These are phyloP conservation scores for Nineta flava DNA, from an alignment of 2,888 invertebrate species.

Conservation along the genomic window DNA sequence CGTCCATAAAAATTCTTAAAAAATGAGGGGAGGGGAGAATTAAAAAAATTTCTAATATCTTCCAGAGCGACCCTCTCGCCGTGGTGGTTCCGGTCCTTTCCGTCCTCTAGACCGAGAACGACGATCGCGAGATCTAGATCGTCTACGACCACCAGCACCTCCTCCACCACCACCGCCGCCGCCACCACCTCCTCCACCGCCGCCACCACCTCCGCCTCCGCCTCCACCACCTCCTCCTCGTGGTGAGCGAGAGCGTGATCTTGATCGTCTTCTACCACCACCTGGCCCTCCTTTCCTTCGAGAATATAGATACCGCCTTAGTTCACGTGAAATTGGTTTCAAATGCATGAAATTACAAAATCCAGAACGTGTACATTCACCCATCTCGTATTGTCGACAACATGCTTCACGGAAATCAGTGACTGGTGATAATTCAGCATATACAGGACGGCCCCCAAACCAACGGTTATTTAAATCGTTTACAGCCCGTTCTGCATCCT, in stretches of 20 bases:
- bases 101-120: constrained; percentile 5
- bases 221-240: constrained; percentile 26
- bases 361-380: constrained; percentile 95
- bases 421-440: constrained; percentile 96
- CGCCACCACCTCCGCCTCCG: constrained; percentile 26
- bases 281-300: constrained; percentile 40
- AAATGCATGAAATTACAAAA: constrained; percentile 99
- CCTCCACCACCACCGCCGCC: constrained; percentile 32
- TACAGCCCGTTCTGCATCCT: constrained; percentile 96
- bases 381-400: constrained; percentile 99
- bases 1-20: not conserved
- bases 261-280: constrained; percentile 32
- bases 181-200: constrained; percentile 44
- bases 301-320: constrained; percentile 68
- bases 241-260: constrained; percentile 35
- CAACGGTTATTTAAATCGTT: constrained; percentile 95
- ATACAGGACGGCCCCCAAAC: constrained; percentile 97
- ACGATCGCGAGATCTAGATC: constrained; percentile 24
- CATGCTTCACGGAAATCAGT: constrained; percentile 99
- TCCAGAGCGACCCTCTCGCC: constrained; percentile 6
- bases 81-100: constrained; percentile 5
- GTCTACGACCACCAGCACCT: constrained; percentile 29
- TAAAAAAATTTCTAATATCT: constrained; percentile 3
- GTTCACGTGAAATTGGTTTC: constrained; percentile 92
- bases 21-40: not conserved